Evolutionary conservation across 2,797 vertebrate genomes (phyloP), one percentile per base, ranked within the genome.

Genomic region (Pachyuromys duprasi): DNA sequence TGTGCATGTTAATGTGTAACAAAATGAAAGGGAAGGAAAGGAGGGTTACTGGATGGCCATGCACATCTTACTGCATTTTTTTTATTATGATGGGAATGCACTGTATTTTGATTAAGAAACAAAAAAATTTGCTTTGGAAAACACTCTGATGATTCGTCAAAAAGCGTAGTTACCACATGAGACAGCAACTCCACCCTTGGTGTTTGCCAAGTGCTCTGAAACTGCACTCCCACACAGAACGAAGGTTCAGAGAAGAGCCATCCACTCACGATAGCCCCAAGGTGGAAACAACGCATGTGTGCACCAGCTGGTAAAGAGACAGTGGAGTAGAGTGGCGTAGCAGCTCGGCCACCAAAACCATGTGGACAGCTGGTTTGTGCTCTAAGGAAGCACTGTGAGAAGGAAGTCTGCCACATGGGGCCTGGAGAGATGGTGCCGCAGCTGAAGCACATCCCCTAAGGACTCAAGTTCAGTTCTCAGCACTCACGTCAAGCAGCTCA

Each of bases 281-380:
- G 45, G 24, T 24, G 22, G 83, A 26, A 53, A 53, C 18, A 9
- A 12, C 33, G 5, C 65, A 8, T 15, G 15, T 17, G 13, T 14
- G 42, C 49, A 5, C 31, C 65, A 69, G 12, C 83, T 26, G 33
- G n/a, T 24, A n/a, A 42, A 8, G 62, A 69, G 31, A 69, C 3
- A 14, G 18, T 3, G 31, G 20, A 9, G 33, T 2, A 24, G 42
- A 24, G 42, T 3, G 12, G 42, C 1, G 0, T 6, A 6, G 17
- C n/a, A n/a, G n/a, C 81, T 83, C 3, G 39, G 62, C 28, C 60
- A 65, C 13, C 17, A 65, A 9, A 45, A 26, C 42, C 2, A 24
- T 9, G 42, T 0, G 31, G 69, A n/a, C 63, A 65, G 13, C 36
- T 53, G 31, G 13, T 24, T 45, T 42, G 8, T 39, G 33, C 20